Base-by-base conservation (phyloP, 2,888 invertebrate species). In the Cryptosula pallasiana region DNA sequence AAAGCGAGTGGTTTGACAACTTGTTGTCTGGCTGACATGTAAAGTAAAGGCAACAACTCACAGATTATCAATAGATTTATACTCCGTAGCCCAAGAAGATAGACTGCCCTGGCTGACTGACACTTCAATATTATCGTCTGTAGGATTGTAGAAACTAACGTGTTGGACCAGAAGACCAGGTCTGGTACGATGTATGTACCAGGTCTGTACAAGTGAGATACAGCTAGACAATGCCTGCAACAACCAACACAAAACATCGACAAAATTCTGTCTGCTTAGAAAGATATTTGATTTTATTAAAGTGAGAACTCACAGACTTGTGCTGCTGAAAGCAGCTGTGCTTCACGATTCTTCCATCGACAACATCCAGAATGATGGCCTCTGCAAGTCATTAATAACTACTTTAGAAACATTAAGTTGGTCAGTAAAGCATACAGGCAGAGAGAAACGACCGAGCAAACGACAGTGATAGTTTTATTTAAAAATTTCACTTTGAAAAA, bases 151-250 rank as follows among this genome's bases (percentile, higher is more conserved):
- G 0, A 94, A 86, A 80, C 89, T 88, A 72, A 94, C 88, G 81
- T 92, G 91, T 84, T 94, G 94, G 45, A 93, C 90, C 78, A 94
- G 88, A 72, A 94, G 85, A 36, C 90, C 89, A 1, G 93, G 92
- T 73, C 91, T 88, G 5, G 90, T 89, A 78, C 93, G 88, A 82
- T 93, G 93, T 5, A 93, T 92, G 82, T 91, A 93, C 23, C 81
- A 32, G 9, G 63, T 63, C 63, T 63, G 32, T 54, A 32, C 16
- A 55, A 45, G 54, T 69, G 72, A n/a, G 71, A 55, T 13, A 72
- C 72, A 63, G 63, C n/a, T 63, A 13, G 29, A 20, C 63, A 63
- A 34, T 13, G 63, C 9, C 63, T 63, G n/a, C 3, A 63, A 25
- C 13, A 45, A 45, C 9, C 16, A n/a, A n/a, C n/a, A n/a, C n/a